Evolutionary conservation across 2,113 vertebrate genomes (phyloP), one percentile per base, ranked within the genome.

Genomic region (Paracanthobrama guichenoti): DNA sequence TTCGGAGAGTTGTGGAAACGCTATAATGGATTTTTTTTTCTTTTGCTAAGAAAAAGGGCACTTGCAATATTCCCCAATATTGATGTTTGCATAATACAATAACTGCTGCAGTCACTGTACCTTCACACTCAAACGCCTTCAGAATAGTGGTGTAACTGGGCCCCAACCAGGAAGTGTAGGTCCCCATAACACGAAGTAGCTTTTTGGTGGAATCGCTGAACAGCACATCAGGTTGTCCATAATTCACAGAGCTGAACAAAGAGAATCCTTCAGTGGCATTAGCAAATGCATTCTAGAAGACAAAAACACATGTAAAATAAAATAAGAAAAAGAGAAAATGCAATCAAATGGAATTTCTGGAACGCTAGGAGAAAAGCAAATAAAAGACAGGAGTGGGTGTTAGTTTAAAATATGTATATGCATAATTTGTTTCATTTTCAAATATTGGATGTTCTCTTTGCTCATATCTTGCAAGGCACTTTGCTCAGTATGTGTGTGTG

Each of bases 91-190:
- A 44, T 44, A 46, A 55, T 60, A 14, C 18, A 46, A 59, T 57
- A 35, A 24, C 66, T 55, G 26, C 53, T 22, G 18, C 39, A n/a
- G 4, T 48, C 14, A 44, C 79, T 90, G 92, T 88, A 95, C 94
- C 94, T 92, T 95, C 93, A 79, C 94, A 95, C 88, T 95, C 94
- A 59, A 95, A 95, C 79, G 94, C 94, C 79, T 92, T 93, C 89
- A 94, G 92, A 83, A 88, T 62, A 46, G 91, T 92, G 88, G 91
- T 94, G 86, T 95, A 95, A 84, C 88, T 91, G 82, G 89, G 92
- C 46, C 94, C 94, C 88, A 95, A 89, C 94, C 94, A 95, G 48
- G 94, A 94, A 66, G 91, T 89, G 91, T 93, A 95, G 88, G 92
- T 90, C 53, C 94, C 93, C 90, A 94, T 82, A 85, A 95, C 92